phyloP scores from a whole-genome alignment of 1,140 invertebrate genomes.

The Brachionus plicatilis region DNA sequence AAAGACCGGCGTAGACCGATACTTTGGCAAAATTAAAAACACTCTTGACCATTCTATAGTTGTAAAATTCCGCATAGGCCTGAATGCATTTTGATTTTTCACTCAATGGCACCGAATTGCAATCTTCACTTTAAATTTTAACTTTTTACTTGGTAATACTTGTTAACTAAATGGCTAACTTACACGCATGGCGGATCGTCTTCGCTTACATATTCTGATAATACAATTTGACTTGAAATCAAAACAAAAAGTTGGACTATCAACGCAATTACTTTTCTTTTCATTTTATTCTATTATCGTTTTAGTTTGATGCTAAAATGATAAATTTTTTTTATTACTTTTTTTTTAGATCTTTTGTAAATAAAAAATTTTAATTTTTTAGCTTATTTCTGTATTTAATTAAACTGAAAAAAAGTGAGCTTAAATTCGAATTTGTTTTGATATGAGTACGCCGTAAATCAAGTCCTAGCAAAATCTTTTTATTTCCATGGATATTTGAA shows the following conservation, averaged over 20 bases:
- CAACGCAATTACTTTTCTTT: background rate
- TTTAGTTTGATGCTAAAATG: background rate
- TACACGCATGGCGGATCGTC: conserved; percentile 19
- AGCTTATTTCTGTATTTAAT: background rate
- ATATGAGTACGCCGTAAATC: background rate
- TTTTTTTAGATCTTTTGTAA: background rate
- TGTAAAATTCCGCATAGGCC: conserved; percentile 9
- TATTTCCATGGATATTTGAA: background rate
- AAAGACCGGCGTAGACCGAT: conserved; percentile 11
- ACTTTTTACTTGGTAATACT: background rate
- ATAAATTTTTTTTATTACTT: background rate
- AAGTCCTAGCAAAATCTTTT: background rate
- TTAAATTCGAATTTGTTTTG: background rate
- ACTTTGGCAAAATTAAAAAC: conserved; percentile 31
- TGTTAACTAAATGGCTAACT: background rate
- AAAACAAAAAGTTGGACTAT: background rate
- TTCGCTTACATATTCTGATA: conserved; percentile 13
- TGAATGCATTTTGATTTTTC: conserved; percentile 3
- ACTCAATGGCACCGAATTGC: background rate
- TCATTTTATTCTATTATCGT: background rate
- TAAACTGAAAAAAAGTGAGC: background rate
- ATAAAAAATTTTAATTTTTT: background rate
- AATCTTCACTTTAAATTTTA: background rate
- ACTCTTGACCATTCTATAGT: conserved; percentile 6
- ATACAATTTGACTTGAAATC: background rate